A percentile compares a stretch with the other conserved stretches of the same genome.
Conservation (phyloP, 2,888 invertebrate genomes). For the Drosophila tripunctata region DNA sequence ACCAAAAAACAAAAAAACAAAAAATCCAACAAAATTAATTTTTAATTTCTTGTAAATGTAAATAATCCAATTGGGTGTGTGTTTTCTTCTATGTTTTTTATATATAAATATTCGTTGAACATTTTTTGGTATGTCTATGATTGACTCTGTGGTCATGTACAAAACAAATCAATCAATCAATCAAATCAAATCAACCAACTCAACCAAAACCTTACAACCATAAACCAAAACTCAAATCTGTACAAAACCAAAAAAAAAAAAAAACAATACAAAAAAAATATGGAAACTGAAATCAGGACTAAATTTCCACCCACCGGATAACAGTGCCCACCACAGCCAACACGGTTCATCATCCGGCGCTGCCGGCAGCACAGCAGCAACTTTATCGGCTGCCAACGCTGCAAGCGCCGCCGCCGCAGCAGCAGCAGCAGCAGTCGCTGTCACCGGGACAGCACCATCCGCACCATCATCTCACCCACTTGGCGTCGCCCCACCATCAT, state of each 20-base stretch:
- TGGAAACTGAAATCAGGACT: slow-evolving; percentile 84
- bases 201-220: slow-evolving; percentile 77
- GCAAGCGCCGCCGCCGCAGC: slow-evolving; percentile 83
- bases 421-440: slow-evolving; percentile 53
- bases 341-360: slow-evolving; percentile 64
- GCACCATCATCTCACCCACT: slow-evolving; percentile 67
- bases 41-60: slow-evolving; percentile 84
- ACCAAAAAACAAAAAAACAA: slow-evolving; percentile 26
- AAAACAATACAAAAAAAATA: slow-evolving; percentile 68
- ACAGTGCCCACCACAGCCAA: slow-evolving; percentile 82
- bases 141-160: slow-evolving; percentile 84
- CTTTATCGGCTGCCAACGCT: slow-evolving; percentile 81
- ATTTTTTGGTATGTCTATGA: slow-evolving; percentile 84
- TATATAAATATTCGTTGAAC: slow-evolving; percentile 84
- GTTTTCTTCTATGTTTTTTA: slow-evolving; percentile 85
- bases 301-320: slow-evolving; percentile 85
- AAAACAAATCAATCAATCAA: slow-evolving; percentile 72
- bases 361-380: slow-evolving; percentile 64
- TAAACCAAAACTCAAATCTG: slow-evolving; percentile 77
- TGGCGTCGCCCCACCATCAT: slow-evolving; percentile 58
- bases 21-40: slow-evolving; percentile 67
- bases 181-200: slow-evolving; percentile 70
- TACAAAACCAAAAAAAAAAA: slow-evolving; percentile 74
- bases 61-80: slow-evolving; percentile 85
- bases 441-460: slow-evolving; percentile 61